Conservation (phyloP, 2,113 vertebrate genomes). For the Martes martes region DNA sequence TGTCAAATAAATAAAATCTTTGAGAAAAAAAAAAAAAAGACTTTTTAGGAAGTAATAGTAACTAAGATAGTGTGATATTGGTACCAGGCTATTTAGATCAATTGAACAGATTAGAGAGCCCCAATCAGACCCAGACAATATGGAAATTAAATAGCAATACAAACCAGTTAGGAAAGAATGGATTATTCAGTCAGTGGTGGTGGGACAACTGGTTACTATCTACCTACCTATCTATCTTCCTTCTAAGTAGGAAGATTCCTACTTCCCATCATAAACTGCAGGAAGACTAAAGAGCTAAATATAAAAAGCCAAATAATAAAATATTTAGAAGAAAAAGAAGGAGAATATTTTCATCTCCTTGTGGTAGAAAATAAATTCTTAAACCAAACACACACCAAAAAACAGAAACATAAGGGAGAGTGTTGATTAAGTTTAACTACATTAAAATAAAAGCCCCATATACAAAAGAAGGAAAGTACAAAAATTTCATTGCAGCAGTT, state of each 20-base stretch:
- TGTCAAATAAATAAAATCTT: not conserved
- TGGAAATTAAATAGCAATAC: not conserved
- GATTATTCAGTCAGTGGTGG: not conserved
- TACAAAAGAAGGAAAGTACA: not conserved
- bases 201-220: not conserved
- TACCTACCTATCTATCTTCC: not conserved
- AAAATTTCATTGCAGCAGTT: not conserved
- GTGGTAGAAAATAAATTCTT: conserved; percentile 8
- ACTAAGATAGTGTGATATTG: not conserved
- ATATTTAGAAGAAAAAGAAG: not conserved
- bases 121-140: not conserved
- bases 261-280: not conserved
- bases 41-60: not conserved
- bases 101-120: not conserved
- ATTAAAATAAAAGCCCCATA: not conserved
- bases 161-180: not conserved
- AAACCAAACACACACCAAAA: not conserved
- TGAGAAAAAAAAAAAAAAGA: too few relatives aligned
- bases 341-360: not conserved
- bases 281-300: not conserved
- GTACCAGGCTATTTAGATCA: not conserved
- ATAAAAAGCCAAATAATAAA: not conserved
- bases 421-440: not conserved
- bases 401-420: not conserved
- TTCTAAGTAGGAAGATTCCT: not conserved